These are phyloP conservation scores for Sebastes iracundus DNA, from an alignment of 2,797 vertebrate genomes.

Conservation along the genomic window DNA sequence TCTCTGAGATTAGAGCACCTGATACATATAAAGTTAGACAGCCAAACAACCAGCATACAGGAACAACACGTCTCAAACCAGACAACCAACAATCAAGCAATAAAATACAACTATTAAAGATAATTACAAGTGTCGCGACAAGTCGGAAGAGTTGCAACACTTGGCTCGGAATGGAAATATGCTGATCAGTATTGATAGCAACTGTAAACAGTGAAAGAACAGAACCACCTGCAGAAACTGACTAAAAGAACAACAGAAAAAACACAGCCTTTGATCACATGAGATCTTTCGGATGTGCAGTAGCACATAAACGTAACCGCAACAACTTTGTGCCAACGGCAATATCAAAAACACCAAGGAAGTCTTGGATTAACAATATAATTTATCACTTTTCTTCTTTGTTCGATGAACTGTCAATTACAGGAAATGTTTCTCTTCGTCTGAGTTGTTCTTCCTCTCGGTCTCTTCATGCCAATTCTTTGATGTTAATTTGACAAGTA, in stretches of 20 bases:
- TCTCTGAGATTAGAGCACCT: not conserved
- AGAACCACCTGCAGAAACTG: not conserved
- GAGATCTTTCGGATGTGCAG: slow-evolving; percentile 2
- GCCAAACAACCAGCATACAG: not conserved
- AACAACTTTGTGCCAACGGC: slow-evolving; percentile 19
- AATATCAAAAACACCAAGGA: slow-evolving; percentile 21
- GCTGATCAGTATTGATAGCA: not conserved
- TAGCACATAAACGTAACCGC: not conserved
- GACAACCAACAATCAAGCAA: not conserved
- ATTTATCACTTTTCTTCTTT: slow-evolving; percentile 41
- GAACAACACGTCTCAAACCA: not conserved
- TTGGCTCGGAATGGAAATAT: not conserved
- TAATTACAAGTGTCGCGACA: not conserved
- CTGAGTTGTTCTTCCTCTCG: slow-evolving; percentile 39
- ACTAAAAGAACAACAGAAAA: not conserved
- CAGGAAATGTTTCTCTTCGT: slow-evolving; percentile 44
- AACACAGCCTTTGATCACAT: slow-evolving; percentile 1
- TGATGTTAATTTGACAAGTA: slow-evolving; percentile 75
- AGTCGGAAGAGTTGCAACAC: not conserved
- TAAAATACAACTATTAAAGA: not conserved
- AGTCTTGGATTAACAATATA: slow-evolving; percentile 34
- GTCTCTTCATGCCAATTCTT: slow-evolving; percentile 58
- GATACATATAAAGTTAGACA: not conserved
- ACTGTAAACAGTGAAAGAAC: not conserved
- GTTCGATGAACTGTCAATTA: slow-evolving; percentile 59